A percentile compares a stretch with the other conserved stretches of the same genome.
Conservation (phyloP, 2,888 invertebrate genomes). For the Sesia apiformis region DNA sequence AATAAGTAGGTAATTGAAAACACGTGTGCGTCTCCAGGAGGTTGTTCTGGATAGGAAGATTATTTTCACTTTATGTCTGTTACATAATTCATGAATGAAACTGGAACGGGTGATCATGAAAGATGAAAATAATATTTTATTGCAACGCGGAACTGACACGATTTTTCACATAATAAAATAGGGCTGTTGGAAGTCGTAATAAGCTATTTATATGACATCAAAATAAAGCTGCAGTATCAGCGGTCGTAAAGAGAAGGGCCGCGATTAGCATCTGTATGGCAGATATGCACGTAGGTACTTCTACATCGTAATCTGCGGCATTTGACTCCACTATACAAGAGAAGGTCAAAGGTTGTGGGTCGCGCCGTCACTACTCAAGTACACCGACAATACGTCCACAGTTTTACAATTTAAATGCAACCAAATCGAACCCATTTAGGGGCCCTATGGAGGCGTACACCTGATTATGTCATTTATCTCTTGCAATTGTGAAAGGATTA, state of each 20-base stretch:
- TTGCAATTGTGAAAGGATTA: background rate
- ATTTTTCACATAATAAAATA: conserved; percentile 23
- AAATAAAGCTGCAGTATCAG: conserved; percentile 44
- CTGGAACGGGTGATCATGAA: conserved; percentile 12
- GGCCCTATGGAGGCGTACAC: conserved; percentile 13
- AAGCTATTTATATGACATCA: conserved; percentile 53
- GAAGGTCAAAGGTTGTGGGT: conserved; percentile 31
- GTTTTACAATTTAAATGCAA: conserved; percentile 36
- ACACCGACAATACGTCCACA: conserved; percentile 6
- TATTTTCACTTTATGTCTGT: background rate
- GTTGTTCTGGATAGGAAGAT: no score
- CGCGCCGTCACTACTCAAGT: conserved; percentile 9
- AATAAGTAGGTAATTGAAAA: no score
- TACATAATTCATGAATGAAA: conserved; percentile 13
- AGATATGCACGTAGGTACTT: conserved; percentile 23
- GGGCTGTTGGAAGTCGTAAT: conserved; percentile 36
- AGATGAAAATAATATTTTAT: conserved; percentile 7
- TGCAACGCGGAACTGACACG: conserved; percentile 49
- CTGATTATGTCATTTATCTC: conserved; percentile 12
- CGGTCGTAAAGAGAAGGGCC: conserved; percentile 35
- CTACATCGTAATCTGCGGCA: conserved; percentile 35
- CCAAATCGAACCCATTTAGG: conserved; percentile 14
- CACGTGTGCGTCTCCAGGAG: no score
- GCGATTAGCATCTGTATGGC: conserved; percentile 54
- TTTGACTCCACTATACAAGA: conserved; percentile 17